Conservation (phyloP, 1,140 invertebrate genomes). For the Druon quercuslanigerum region DNA sequence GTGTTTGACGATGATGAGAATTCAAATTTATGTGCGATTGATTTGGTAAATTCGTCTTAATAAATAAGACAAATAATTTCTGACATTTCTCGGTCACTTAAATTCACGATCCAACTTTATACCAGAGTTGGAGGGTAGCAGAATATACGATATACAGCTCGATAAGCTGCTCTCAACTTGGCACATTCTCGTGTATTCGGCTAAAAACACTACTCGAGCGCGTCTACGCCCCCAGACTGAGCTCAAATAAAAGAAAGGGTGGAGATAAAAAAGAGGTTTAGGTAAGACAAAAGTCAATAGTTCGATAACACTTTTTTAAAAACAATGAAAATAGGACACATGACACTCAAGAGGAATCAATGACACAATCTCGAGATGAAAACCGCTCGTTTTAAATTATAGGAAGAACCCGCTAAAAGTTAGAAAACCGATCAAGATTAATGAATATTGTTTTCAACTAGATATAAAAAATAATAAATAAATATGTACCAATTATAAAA, state of each 20-base stretch:
- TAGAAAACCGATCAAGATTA: too few species aligned
- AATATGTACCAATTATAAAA: too few species aligned
- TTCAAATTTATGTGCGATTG: too few species aligned
- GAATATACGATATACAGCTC: neutral
- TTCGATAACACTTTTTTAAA: slow-evolving; percentile 3
- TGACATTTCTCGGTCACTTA: neutral
- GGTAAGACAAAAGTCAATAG: slow-evolving; percentile 5
- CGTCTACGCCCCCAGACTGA: neutral
- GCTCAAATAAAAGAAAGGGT: neutral
- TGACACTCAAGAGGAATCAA: neutral
- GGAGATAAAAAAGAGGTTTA: neutral
- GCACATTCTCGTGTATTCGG: slow-evolving; percentile 2
- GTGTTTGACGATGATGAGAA: too few species aligned
- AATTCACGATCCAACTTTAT: neutral
- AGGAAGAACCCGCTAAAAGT: too few species aligned
- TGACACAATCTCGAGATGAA: neutral
- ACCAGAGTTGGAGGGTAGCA: neutral
- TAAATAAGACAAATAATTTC: too few species aligned
- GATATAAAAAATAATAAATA: too few species aligned
- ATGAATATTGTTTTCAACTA: too few species aligned
- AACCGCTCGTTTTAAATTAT: neutral
- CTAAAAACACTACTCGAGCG: neutral
- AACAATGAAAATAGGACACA: neutral
- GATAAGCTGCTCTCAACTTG: neutral
- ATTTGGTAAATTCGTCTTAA: too few species aligned